Conservation (phyloP, 2,113 vertebrate species). For the Lonchura striata region DNA sequence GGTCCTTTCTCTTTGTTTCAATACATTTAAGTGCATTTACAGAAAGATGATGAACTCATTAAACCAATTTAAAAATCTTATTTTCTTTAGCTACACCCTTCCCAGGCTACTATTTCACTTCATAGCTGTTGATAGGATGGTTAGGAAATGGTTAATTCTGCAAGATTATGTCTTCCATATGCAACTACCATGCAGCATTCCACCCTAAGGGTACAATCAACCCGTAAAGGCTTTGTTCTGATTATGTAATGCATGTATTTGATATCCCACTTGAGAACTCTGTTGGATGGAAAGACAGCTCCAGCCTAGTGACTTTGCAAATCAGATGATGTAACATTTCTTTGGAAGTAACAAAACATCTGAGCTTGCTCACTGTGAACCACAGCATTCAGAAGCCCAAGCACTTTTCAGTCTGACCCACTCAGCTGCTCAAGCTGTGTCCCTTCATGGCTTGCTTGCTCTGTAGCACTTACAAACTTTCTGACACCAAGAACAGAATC, state of each 20-base stretch:
- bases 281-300: constrained; percentile 17
- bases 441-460: neutral
- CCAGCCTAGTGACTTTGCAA: constrained; percentile 29
- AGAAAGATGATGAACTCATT: neutral
- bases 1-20: neutral
- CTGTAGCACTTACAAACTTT: neutral
- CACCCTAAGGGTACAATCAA: constrained; percentile 24
- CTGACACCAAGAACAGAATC: neutral
- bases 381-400: neutral
- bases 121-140: neutral
- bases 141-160: constrained; percentile 25
- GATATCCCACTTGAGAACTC: constrained; percentile 41
- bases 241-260: constrained; percentile 46
- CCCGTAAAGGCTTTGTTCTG: constrained; percentile 34
- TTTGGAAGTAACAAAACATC: neutral
- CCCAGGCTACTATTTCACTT: neutral
- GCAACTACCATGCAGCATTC: constrained; percentile 13
- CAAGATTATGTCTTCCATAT: constrained; percentile 8
- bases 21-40: neutral
- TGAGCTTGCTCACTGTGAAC: neutral
- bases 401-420: neutral
- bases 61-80: neutral
- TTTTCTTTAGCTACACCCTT: neutral
- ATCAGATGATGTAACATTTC: constrained; percentile 13
- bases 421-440: accelerated